A percentile compares a stretch with the other conserved stretches of the same genome.
Conservation (phyloP, 2,797 vertebrate species). For the Clarias platycephalus region DNA sequence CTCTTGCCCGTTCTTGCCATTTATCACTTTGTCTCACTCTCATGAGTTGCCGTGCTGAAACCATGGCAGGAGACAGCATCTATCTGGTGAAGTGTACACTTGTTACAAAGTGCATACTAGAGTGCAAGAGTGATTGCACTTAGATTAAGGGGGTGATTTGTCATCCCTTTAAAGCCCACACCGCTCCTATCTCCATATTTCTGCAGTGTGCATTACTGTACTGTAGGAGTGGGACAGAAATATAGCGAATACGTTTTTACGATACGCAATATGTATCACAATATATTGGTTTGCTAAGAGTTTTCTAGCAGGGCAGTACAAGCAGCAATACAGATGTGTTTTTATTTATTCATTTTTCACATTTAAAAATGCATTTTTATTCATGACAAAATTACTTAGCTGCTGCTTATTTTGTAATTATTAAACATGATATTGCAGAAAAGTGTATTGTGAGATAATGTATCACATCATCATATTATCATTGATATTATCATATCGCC, state of each 20-base stretch:
- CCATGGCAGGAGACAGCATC: constrained; percentile 9
- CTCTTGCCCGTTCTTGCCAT: constrained; percentile 2
- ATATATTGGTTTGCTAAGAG: background rate
- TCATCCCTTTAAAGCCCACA: constrained; percentile 39
- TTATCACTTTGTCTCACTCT: constrained; percentile 13
- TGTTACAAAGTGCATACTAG: constrained; percentile 29
- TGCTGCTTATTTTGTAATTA: background rate
- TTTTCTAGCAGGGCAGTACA: background rate
- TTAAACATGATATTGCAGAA: no score
- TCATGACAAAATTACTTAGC: background rate
- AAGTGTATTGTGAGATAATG: background rate
- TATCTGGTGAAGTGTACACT: constrained; percentile 44
- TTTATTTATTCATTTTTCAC: background rate
- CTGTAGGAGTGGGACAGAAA: background rate
- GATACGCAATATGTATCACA: background rate
- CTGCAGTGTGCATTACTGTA: constrained; percentile 33
- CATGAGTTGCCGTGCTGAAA: background rate
- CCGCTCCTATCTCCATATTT: constrained; percentile 50
- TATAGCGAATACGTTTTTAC: background rate
- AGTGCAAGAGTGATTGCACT: constrained; percentile 33
- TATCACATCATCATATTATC: background rate
- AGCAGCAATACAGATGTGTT: background rate
- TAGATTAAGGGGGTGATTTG: constrained; percentile 32
- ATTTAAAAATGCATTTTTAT: background rate
- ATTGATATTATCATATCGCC: background rate